Conservation (phyloP, 2,888 invertebrate species). For the Nipponacmea schrenckii region DNA sequence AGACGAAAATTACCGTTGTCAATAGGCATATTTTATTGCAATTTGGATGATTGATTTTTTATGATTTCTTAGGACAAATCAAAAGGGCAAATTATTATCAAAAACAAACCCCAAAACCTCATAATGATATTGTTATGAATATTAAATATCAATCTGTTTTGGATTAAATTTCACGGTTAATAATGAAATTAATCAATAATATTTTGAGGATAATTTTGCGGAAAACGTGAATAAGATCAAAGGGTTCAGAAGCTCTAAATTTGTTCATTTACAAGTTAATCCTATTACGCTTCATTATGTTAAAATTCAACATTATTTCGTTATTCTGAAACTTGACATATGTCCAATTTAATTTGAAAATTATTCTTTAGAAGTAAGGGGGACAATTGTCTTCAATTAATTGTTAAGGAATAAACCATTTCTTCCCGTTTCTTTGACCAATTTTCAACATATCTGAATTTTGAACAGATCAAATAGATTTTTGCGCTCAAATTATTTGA, state of each 20-base stretch:
- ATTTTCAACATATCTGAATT: constrained; percentile 4
- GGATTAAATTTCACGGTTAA: too few relatives aligned
- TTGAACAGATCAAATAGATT: not conserved
- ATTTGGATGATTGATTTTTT: too few relatives aligned
- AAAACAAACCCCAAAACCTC: too few relatives aligned
- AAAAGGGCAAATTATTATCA: too few relatives aligned
- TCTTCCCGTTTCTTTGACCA: not conserved
- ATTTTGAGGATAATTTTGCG: too few relatives aligned
- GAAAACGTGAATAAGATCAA: not conserved
- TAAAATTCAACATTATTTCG: not conserved
- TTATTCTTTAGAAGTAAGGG: not conserved
- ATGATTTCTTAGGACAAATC: too few relatives aligned
- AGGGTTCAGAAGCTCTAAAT: not conserved
- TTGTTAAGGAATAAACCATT: not conserved
- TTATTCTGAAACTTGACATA: not conserved
- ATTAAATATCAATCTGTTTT: too few relatives aligned
- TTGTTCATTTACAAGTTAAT: not conserved
- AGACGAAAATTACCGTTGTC: too few relatives aligned
- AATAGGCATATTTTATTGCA: too few relatives aligned
- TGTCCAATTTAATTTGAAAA: constrained; percentile 2
- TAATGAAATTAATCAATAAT: too few relatives aligned
- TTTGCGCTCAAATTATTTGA: not conserved
- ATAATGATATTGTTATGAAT: too few relatives aligned
- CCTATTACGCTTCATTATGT: not conserved
- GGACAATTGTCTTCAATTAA: not conserved